These are phyloP conservation scores for Hemiprocne comata DNA, from an alignment of 2,113 vertebrate genomes.

Conservation along the genomic window DNA sequence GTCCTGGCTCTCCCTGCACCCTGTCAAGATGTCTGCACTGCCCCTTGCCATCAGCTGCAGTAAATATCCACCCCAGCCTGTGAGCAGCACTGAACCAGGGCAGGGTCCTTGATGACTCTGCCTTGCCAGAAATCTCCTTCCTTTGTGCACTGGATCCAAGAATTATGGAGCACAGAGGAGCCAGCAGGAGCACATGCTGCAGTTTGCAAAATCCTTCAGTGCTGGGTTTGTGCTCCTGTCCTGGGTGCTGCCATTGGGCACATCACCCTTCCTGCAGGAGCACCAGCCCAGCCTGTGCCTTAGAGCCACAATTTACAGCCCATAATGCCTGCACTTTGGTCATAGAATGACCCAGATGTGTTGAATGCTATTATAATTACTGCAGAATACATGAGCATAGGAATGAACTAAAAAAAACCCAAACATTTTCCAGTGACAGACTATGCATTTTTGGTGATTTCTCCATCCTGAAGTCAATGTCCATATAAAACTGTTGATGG, in stretches of 20 bases:
- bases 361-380: conserved; percentile 29
- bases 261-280: not conserved
- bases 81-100: not conserved
- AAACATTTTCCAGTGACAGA: not conserved
- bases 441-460: not conserved
- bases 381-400: not conserved
- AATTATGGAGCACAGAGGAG: not conserved
- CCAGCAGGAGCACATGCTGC: not conserved
- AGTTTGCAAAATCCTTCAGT: not conserved
- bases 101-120: not conserved
- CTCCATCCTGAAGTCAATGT: not conserved
- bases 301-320: not conserved
- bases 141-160: not conserved
- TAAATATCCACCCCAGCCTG: not conserved
- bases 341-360: not conserved
- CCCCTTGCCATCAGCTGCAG: not conserved
- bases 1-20: not conserved
- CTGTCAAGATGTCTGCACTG: not conserved
- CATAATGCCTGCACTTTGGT: not conserved
- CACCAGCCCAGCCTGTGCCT: not conserved
- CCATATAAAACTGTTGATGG: not conserved
- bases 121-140: not conserved
- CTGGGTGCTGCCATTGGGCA: not conserved
- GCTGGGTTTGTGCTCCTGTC: not conserved
- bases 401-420: not conserved